These are phyloP conservation scores for Drosophila mayaguana DNA, from an alignment of 2,888 invertebrate species.

Conservation along the genomic window DNA sequence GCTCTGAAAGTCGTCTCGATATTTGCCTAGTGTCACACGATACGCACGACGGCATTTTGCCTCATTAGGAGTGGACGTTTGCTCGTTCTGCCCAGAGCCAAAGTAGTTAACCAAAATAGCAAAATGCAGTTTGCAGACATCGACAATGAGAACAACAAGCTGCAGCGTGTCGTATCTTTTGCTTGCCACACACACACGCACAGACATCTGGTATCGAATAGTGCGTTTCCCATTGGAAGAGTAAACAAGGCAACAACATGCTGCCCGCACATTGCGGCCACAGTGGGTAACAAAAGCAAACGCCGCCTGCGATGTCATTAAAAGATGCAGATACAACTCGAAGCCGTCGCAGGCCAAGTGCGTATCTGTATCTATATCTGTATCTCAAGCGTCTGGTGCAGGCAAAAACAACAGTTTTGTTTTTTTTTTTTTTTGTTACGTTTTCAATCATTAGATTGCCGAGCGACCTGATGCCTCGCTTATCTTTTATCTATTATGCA, in stretches of 20 bases:
- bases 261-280: conserved; percentile 60
- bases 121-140: conserved; percentile 56
- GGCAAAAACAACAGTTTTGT: conserved; percentile 17
- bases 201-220: conserved; percentile 6
- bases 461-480: conserved; percentile 16
- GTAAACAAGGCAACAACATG: conserved; percentile 70
- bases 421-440: not conserved
- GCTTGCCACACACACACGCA: conserved; percentile 21
- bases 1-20: conserved; percentile 38
- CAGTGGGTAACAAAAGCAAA: conserved; percentile 48
- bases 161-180: conserved; percentile 25
- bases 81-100: conserved; percentile 1
- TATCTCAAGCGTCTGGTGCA: conserved; percentile 9
- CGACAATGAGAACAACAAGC: conserved; percentile 4
- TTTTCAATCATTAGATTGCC: conserved; percentile 12
- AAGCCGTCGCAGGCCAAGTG: conserved; percentile 20
- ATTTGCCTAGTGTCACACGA: conserved; percentile 58
- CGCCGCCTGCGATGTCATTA: conserved; percentile 45
- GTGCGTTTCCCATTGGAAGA: conserved; percentile 70
- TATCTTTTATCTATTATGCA: conserved; percentile 15
- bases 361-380: conserved; percentile 18
- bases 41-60: conserved; percentile 50
- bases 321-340: conserved; percentile 49
- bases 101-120: conserved; percentile 47
- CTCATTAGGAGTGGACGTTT: conserved; percentile 51